phyloP scores from a whole-genome alignment of 2,888 invertebrate genomes.

The Schizotus pectinicornis region DNA sequence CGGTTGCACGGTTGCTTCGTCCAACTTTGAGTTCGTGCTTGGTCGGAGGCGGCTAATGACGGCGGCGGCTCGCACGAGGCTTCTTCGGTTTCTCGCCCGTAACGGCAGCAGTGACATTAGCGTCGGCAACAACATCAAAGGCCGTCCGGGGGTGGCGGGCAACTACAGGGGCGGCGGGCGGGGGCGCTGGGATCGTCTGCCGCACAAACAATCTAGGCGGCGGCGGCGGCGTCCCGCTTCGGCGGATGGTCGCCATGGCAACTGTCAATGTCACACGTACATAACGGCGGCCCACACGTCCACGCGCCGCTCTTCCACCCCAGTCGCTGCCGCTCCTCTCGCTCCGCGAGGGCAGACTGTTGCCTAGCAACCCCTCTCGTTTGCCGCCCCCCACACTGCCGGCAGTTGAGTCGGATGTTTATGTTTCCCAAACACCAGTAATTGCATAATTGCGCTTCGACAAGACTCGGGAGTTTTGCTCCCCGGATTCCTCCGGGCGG shows the following conservation, averaged over 20 bases:
- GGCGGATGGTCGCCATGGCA: slow-evolving; percentile 41
- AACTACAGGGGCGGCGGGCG: slow-evolving; percentile 5
- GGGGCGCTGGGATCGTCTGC: slow-evolving; percentile 21
- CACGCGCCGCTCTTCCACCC: slow-evolving; percentile 45
- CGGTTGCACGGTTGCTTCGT: too few species aligned
- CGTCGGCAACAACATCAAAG: slow-evolving; percentile 22
- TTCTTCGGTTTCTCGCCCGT: not conserved
- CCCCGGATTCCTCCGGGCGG: not conserved
- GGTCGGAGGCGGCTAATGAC: too few species aligned
- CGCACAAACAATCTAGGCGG: slow-evolving; percentile 43
- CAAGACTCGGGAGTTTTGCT: slow-evolving; percentile 36
- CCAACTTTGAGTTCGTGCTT: too few species aligned
- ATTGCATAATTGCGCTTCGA: slow-evolving; percentile 41
- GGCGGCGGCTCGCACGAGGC: not conserved
- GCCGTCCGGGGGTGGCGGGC: not conserved
- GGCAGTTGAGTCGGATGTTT: slow-evolving; percentile 40
- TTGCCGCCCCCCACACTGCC: slow-evolving; percentile 32
- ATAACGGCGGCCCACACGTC: slow-evolving; percentile 44
- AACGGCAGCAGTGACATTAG: slow-evolving; percentile 6
- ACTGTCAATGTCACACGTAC: slow-evolving; percentile 47
- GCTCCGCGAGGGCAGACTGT: slow-evolving; percentile 32
- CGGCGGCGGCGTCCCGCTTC: slow-evolving; percentile 38
- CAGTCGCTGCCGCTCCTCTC: slow-evolving; percentile 39
- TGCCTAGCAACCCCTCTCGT: slow-evolving; percentile 43
- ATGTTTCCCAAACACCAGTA: slow-evolving; percentile 45